These are phyloP conservation scores for Tympanuchus pallidicinctus DNA, from an alignment of 2,113 vertebrate species.

Conservation along the genomic window DNA sequence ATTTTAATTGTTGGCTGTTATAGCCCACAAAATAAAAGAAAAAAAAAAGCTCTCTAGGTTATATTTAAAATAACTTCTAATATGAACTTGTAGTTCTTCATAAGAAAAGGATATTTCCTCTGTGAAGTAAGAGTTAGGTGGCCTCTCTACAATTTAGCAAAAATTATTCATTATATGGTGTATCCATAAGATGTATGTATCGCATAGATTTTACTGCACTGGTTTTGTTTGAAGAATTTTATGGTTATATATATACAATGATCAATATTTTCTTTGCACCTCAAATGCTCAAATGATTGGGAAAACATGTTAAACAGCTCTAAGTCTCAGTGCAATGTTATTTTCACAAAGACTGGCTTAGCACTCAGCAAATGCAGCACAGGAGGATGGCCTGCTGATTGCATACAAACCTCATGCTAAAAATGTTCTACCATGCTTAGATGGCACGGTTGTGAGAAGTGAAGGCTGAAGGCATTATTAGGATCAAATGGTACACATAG, in stretches of 20 bases:
- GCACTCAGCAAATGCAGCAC: not conserved
- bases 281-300: rapidly evolving
- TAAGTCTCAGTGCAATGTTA: not conserved
- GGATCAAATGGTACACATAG: not conserved
- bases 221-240: not conserved
- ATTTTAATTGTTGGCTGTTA: not conserved
- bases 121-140: not conserved
- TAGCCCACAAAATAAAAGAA: not conserved
- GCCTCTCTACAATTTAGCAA: not conserved
- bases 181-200: too few species aligned
- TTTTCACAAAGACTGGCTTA: not conserved
- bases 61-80: not conserved
- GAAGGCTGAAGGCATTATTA: not conserved
- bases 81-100: not conserved
- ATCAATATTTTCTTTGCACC: not conserved
- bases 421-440: not conserved
- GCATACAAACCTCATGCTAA: not conserved
- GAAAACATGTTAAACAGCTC: not conserved
- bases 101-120: not conserved
- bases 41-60: not conserved
- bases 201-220: not conserved
- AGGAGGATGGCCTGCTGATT: not conserved
- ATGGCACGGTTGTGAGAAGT: not conserved
- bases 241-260: not conserved
- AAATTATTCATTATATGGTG: not conserved